Base-by-base conservation (phyloP, 2,797 vertebrate genomes). In the Alca torda region DNA sequence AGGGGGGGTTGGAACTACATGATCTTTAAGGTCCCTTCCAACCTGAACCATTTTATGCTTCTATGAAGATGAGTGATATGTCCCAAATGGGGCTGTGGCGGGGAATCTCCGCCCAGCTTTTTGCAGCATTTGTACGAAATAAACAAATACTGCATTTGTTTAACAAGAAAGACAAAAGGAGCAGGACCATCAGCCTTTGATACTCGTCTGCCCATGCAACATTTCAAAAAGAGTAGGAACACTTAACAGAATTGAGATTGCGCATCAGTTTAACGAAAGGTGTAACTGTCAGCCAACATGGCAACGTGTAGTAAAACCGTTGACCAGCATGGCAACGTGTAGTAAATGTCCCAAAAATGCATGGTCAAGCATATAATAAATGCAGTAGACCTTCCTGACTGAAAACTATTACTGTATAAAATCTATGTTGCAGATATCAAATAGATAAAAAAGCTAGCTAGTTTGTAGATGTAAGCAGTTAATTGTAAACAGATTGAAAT, bases 91-190 rank as follows among this genome's bases (percentile, higher is more conserved):
- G 45, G 10, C 41, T 59, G 41, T 28, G 8, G 33, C 0, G 0
- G 1, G 9, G 10, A 13, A 13, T 20, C 28, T 3, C 13, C 1
- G 0, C 14, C 5, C 46, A 51, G 1, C 16, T 19, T 33, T n/a
- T 16, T 23, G 43, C 37, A 53, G 31, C 6, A 0, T 25, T 64
- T 50, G 21, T 86, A 30, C 72, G 31, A 14, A 9, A 43, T 10
- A 10, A 50, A 10, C 31, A 7, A 31, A 13, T 13, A 9, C 23
- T 17, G 24, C 4, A 0, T 50, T 77, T 43, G 18, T 54, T 60
- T 8, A 31, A 82, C 21, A 16, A 6, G 37, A 4, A 1, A n/a
- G 37, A 37, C 17, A 18, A 37, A 53, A 39, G 24, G 28, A 50
- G 41, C 9, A 3, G 63, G 23, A 31, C 5, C 7, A 3, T 9